phyloP scores from a whole-genome alignment of 1,140 invertebrate genomes.

The Oncopodura yosiiana region DNA sequence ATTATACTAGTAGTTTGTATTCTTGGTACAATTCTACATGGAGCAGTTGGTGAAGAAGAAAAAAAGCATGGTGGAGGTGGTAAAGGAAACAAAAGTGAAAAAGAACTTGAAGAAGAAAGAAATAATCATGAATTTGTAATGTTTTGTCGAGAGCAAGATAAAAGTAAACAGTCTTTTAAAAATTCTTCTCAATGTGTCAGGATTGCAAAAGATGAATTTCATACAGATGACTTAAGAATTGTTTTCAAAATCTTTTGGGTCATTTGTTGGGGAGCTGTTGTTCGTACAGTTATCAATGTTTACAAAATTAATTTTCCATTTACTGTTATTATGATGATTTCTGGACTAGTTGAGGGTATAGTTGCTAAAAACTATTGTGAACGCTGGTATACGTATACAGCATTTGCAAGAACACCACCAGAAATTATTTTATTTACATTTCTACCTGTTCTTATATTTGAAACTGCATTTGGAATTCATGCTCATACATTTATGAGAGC shows the following conservation, averaged over 20 bases:
- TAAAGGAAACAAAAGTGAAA: too few relatives aligned
- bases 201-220: slow-evolving; percentile 6
- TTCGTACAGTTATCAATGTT: background rate
- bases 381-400: slow-evolving; percentile 16
- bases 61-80: too few relatives aligned
- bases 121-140: too few relatives aligned
- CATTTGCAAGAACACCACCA: slow-evolving; percentile 37
- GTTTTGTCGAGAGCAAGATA: too few relatives aligned
- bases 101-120: too few relatives aligned
- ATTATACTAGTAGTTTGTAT: too few relatives aligned
- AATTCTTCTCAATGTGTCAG: slow-evolving; percentile 8
- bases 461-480: slow-evolving; percentile 43
- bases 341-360: slow-evolving; percentile 12
- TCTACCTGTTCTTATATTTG: slow-evolving; percentile 44
- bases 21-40: too few relatives aligned
- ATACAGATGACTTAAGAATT: slow-evolving; percentile 7
- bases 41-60: too few relatives aligned
- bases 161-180: background rate
- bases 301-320: slow-evolving; percentile 9
- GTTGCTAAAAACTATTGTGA: slow-evolving; percentile 9
- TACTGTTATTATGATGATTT: slow-evolving; percentile 20
- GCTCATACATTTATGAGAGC: slow-evolving; percentile 41
- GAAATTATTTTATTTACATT: slow-evolving; percentile 43
- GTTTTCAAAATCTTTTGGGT: slow-evolving; percentile 17
- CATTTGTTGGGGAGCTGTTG: slow-evolving; percentile 8